Conservation (phyloP, 2,113 vertebrate species). For the Zapornia atra region DNA sequence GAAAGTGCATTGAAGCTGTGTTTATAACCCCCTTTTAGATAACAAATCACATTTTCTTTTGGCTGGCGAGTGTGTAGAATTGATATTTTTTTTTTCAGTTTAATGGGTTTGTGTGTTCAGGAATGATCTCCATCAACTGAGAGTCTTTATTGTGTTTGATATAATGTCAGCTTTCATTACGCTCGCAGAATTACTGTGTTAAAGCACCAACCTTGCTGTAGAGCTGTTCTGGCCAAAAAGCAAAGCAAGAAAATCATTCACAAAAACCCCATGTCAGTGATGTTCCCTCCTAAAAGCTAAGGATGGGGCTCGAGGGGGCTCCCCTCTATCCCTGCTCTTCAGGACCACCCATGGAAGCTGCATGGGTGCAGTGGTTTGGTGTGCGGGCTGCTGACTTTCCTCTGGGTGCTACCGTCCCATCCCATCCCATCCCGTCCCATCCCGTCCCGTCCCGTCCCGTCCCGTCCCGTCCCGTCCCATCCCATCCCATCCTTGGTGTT, state of each 20-base stretch:
- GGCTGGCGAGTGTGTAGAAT: conserved; percentile 77
- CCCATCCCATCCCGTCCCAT: not conserved
- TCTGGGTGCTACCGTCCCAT: not conserved
- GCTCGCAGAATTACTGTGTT: conserved; percentile 80
- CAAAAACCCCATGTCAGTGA: not conserved
- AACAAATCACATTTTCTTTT: conserved; percentile 83
- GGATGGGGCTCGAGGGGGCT: not conserved
- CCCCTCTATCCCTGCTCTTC: accelerated
- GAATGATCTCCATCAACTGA: conserved; percentile 96
- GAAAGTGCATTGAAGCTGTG: conserved; percentile 78
- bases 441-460: not conserved
- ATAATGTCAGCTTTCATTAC: conserved; percentile 98
- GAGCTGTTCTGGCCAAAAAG: conserved; percentile 36
- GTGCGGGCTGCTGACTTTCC: not conserved
- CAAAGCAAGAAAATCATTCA: conserved; percentile 61
- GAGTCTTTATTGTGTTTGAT: conserved; percentile 99
- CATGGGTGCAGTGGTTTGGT: not conserved
- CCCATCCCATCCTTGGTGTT: not conserved
- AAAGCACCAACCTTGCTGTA: conserved; percentile 72
- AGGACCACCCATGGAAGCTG: accelerated
- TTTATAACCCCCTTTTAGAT: conserved; percentile 82
- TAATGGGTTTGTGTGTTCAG: conserved; percentile 88
- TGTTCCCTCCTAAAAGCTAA: not conserved
- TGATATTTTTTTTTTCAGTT: conserved; percentile 79
- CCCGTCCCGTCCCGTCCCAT: not conserved